Conservation (phyloP, 2,888 invertebrate genomes). For the Epinotia bilunana region DNA sequence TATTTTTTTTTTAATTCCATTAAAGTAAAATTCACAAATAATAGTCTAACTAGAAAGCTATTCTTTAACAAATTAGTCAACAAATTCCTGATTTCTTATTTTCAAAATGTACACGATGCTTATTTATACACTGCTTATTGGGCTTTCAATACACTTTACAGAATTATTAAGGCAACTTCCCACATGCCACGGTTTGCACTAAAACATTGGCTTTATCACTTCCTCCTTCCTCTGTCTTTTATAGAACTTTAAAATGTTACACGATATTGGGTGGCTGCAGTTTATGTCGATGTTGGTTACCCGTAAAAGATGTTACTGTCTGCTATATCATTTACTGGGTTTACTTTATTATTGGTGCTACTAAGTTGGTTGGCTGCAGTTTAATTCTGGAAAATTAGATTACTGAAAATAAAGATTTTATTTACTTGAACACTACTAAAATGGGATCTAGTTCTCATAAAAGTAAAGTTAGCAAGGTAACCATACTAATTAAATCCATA, state of each 20-base stretch:
- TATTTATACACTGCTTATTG: background rate
- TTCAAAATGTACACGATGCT: slow-evolving; percentile 12
- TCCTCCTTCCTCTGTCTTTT: slow-evolving; percentile 48
- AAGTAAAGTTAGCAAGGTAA: background rate
- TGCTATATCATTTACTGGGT: background rate
- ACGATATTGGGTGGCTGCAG: slow-evolving; percentile 15
- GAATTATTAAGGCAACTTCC: slow-evolving; percentile 47
- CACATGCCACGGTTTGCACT: slow-evolving; percentile 50
- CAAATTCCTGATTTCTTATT: background rate
- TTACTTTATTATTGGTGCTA: background rate
- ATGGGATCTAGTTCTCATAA: background rate
- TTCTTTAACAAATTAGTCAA: background rate
- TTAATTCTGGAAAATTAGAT: background rate
- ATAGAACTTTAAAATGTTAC: slow-evolving; percentile 52
- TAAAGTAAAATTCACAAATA: no score
- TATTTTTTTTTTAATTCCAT: no score
- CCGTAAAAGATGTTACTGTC: background rate
- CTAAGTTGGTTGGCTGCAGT: background rate
- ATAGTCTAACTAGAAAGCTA: no score
- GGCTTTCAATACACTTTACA: slow-evolving; percentile 51
- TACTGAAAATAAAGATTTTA: no score
- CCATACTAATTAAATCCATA: no score
- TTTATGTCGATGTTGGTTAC: slow-evolving; percentile 10
- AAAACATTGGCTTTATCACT: slow-evolving; percentile 52
- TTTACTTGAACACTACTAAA: background rate